Evolutionary conservation across 2,888 invertebrate genomes (phyloP), one percentile per base, ranked within the genome.

Genomic region (Leptinotarsa tumamoca): DNA sequence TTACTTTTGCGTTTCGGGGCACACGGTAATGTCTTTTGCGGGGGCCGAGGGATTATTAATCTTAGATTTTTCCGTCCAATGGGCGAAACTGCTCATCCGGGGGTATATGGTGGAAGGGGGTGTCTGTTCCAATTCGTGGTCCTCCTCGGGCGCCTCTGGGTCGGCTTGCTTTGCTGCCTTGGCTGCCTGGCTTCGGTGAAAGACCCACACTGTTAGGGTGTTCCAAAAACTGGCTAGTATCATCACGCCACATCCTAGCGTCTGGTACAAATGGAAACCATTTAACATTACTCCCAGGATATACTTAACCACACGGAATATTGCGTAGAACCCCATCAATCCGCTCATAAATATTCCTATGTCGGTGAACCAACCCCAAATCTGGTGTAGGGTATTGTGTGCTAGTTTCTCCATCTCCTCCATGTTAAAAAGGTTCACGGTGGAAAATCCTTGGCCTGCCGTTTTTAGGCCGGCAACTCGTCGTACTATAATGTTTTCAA

Each of bases 401-500:
- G 78, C 78, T 50, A 79, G 33, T 23, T 70, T 51, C 67, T 78
- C 75, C 50, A 79, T 69, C 56, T 79, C 80, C 14, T 72, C 67
- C 27, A 54, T 15, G 52, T 74, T 69, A 56, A 80, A 75, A 49
- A 80, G 51, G 5, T 67, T 61, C 17, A 77, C 15, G 1, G 73
- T 72, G 4, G 72, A 71, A 33, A 71, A 75, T 17, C 75, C 77
- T 71, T 80, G 80, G 1, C 74, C 71, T 4, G 72, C 68, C 0
- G 78, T 73, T 17, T 74, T 66, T 58, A 74, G 18, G 17, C 79
- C 80, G 15, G 73, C 74, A n/a, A 79, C 51, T 75, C 76, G 66
- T 43, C 79, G 33, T 10, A 67, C 75, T 10, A 81, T 61, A 49
- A 81, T 80, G 58, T 79, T 81, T 61, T 78, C 58, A 1, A 80